Conservation (phyloP, 2,888 invertebrate species). For the Meghimatium bilineatum region DNA sequence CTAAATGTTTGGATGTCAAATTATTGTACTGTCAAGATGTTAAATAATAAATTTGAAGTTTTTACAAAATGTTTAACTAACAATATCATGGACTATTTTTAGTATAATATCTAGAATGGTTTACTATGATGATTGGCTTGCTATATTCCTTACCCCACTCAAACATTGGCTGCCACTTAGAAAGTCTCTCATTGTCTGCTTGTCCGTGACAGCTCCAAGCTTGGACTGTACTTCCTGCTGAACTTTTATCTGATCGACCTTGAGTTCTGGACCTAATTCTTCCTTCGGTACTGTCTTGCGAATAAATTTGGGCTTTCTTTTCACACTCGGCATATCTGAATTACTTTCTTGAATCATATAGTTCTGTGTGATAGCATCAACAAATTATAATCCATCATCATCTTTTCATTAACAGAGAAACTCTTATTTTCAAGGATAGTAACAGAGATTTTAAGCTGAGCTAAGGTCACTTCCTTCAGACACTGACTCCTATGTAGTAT, state of each 20-base stretch:
- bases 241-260: not conserved
- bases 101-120: not conserved
- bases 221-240: slow-evolving; percentile 14
- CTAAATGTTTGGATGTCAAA: no score
- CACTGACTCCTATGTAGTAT: no score
- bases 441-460: no score
- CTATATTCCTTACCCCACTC: slow-evolving; percentile 85
- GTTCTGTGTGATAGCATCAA: not conserved
- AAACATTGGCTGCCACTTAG: slow-evolving; percentile 90
- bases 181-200: slow-evolving; percentile 86
- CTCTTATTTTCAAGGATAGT: no score
- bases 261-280: no score
- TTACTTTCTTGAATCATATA: slow-evolving; percentile 3
- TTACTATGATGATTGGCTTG: no score
- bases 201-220: slow-evolving; percentile 64
- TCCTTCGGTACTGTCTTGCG: not conserved
- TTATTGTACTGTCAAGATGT: no score
- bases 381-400: not conserved
- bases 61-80: no score
- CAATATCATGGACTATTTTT: no score
- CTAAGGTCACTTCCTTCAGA: no score
- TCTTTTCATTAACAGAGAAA: no score
- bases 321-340: not conserved
- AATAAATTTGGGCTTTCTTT: slow-evolving; percentile 10
- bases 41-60: no score